A percentile compares a stretch with the other conserved stretches of the same genome.
Evolutionary conservation across 2,797 vertebrate genomes (phyloP).

Genomic region (Intellagama lesueurii): DNA sequence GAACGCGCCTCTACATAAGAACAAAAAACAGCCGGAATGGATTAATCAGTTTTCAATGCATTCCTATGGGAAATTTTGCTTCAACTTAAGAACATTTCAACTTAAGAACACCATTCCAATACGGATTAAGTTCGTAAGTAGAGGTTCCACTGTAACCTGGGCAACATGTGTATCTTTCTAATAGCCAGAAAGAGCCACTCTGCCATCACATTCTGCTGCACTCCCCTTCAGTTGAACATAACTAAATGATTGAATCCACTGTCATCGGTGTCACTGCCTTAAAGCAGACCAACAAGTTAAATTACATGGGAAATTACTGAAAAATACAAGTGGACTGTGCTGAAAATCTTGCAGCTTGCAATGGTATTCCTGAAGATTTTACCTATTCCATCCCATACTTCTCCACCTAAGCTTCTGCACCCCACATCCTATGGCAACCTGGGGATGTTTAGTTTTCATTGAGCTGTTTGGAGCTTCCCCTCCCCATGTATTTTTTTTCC

Average conservation of each 20-base stretch:
- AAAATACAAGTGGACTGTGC: background rate
- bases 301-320: conserved; percentile 32
- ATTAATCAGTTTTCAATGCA: too few relatives aligned
- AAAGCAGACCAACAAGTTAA: conserved; percentile 27
- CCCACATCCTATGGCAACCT: background rate
- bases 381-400: background rate
- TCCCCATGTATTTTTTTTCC: too few relatives aligned
- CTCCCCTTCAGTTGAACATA: conserved; percentile 61
- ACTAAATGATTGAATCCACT: conserved; percentile 56
- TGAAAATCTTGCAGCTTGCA: background rate
- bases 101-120: too few relatives aligned
- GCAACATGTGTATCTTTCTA: conserved; percentile 32
- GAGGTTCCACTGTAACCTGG: too few relatives aligned
- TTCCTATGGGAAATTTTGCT: too few relatives aligned
- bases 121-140: too few relatives aligned
- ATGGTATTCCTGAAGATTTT: background rate
- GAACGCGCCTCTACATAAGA: too few relatives aligned
- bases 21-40: too few relatives aligned
- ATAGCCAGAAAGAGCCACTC: conserved; percentile 45
- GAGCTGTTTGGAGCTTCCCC: background rate
- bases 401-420: background rate
- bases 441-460: background rate
- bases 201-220: conserved; percentile 39
- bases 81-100: too few relatives aligned
- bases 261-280: conserved; percentile 45